A percentile compares a stretch with the other conserved stretches of the same genome.
phyloP scores from a whole-genome alignment of 2,797 vertebrate genomes.

The Poeciliopsis turneri region DNA sequence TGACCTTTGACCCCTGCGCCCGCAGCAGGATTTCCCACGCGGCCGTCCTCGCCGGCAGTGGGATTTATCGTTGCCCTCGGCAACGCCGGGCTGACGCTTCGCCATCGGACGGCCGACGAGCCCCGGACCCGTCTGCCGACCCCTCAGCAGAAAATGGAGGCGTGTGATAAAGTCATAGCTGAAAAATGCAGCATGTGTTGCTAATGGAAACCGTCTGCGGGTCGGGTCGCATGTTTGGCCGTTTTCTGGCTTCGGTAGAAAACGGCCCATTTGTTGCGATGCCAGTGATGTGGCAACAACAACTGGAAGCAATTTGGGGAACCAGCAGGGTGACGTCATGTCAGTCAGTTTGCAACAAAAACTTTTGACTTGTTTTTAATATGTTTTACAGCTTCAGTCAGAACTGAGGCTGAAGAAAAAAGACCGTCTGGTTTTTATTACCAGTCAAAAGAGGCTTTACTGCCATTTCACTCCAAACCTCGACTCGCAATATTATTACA shows the following conservation, averaged over 20 bases:
- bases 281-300: slow-evolving; percentile 73
- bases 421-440: slow-evolving; percentile 44
- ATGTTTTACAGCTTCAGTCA: slow-evolving; percentile 50
- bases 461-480: slow-evolving; percentile 42
- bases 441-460: slow-evolving; percentile 21
- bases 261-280: slow-evolving; percentile 69
- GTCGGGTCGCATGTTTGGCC: slow-evolving; percentile 76
- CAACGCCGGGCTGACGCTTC: slow-evolving; percentile 8
- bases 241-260: slow-evolving; percentile 64
- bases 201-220: slow-evolving; percentile 73
- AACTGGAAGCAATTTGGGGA: slow-evolving; percentile 68
- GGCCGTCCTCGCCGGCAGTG: slow-evolving; percentile 54
- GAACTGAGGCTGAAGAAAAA: neutral
- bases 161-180: slow-evolving; percentile 81
- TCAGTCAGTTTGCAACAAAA: slow-evolving; percentile 39
- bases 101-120: slow-evolving; percentile 13
- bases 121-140: slow-evolving; percentile 22
- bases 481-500: slow-evolving; percentile 24
- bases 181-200: slow-evolving; percentile 84
- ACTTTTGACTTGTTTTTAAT: slow-evolving; percentile 67
- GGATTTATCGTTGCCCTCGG: slow-evolving; percentile 29
- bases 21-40: slow-evolving; percentile 71
- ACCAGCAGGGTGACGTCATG: slow-evolving; percentile 56
- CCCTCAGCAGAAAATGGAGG: slow-evolving; percentile 62
- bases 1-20: slow-evolving; percentile 77